Conservation (phyloP, 2,113 vertebrate genomes). For the Ptilonorhynchus violaceus region DNA sequence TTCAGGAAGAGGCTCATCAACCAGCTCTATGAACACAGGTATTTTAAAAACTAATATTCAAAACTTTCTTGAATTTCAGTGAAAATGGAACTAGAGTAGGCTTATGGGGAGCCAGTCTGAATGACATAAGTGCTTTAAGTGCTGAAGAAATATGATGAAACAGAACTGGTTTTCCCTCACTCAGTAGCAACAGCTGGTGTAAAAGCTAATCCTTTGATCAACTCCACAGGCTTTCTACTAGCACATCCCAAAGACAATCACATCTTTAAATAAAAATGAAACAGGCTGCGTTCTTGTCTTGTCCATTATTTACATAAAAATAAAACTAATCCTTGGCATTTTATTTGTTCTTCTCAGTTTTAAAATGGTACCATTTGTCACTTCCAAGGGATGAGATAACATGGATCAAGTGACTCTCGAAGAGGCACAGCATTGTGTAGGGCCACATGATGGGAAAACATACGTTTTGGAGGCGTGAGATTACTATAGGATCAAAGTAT, state of each 20-base stretch:
- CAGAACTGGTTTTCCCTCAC: background rate
- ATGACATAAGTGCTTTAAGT: background rate
- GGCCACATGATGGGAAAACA: background rate
- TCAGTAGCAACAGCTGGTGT: background rate
- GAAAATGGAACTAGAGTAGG: background rate
- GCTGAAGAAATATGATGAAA: background rate
- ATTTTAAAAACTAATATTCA: background rate
- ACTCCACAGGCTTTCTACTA: background rate
- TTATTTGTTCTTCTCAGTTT: background rate
- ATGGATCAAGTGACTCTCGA: background rate
- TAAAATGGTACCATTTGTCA: fast-evolving
- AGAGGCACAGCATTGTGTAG: background rate
- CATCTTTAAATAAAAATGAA: background rate
- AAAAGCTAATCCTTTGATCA: background rate
- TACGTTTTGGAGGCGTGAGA: background rate
- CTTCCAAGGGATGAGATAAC: background rate
- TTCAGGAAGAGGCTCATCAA: background rate
- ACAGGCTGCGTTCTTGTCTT: background rate
- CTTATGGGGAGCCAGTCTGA: background rate
- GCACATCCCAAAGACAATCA: background rate
- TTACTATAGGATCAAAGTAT: background rate
- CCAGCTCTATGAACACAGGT: background rate
- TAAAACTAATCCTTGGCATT: background rate
- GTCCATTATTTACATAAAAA: background rate
- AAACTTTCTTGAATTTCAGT: background rate